Base-by-base conservation (phyloP, 2,797 vertebrate genomes). In the Ptychobarbus kaznakovi region DNA sequence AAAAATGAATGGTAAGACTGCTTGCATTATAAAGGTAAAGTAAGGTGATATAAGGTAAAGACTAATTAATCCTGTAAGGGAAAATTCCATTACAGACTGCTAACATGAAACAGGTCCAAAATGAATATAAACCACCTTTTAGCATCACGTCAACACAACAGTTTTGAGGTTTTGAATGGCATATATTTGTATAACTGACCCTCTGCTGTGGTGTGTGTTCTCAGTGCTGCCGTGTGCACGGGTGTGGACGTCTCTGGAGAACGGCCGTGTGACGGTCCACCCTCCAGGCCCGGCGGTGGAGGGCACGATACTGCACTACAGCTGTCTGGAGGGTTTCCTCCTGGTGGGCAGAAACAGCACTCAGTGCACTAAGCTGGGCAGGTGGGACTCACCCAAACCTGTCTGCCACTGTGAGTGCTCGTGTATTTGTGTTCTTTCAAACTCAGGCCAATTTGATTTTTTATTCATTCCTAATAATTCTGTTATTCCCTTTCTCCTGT, bases 311-410 rank as follows among this genome's bases (percentile, higher is more conserved):
- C 90, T 97, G 80, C 93, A 95, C 68, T 97, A 96, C 92, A 93
- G 89, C 86, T 97, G 97, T 89, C 94, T 96, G 72, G 90, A 94
- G 0, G 96, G 96, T 42, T 97, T 97, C 92, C 94, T 94, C 77
- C 94, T 97, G 81, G 92, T 95, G 87, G 97, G 96, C 66, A 91
- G 90, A 63, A 93, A 96, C 91, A 93, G 94, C 80, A 94, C 95
- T 35, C 91, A 95, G 87, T 97, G 97, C 94, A 96, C 94, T 90
- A 96, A 96, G 90, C 83, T 91, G 81, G 97, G 96, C 63, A 96
- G 95, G 82, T 97, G 97, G 97, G 96, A 96, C 93, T 92, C 90
- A 5, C 94, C 96, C 53, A 97, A 97, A 90, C 96, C 97, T 22
- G 89, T 94, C 91, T 97, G 96, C 91, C 95, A 95, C 93, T 95